These are phyloP conservation scores for Apomyelois bistriatella DNA, from an alignment of 2,888 invertebrate species.

Conservation along the genomic window DNA sequence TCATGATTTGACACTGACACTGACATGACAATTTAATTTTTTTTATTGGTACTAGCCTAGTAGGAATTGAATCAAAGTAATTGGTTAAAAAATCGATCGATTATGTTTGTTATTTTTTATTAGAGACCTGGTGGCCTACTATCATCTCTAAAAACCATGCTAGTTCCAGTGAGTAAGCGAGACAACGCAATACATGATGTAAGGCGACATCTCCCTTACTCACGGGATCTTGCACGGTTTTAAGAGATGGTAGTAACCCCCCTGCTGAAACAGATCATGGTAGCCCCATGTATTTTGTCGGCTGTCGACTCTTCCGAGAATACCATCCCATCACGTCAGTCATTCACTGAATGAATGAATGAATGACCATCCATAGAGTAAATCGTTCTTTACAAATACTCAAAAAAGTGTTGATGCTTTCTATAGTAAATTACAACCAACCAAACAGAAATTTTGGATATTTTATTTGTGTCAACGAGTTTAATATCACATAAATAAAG, in stretches of 20 bases:
- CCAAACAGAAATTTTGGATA: constrained; percentile 74
- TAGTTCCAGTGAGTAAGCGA: too few species aligned
- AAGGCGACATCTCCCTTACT: too few species aligned
- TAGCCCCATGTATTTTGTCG: too few species aligned
- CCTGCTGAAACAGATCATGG: too few species aligned
- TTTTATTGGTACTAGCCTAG: too few species aligned
- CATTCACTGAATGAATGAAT: constrained; percentile 29
- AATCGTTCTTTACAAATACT: constrained; percentile 67
- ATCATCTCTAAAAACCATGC: too few species aligned
- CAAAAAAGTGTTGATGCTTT: constrained; percentile 80
- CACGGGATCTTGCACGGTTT: too few species aligned
- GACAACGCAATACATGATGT: too few species aligned
- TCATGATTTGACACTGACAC: constrained; percentile 13
- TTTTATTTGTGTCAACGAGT: constrained; percentile 66
- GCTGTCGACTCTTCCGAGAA: constrained; percentile 14
- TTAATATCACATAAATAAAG: constrained; percentile 65
- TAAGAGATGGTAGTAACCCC: too few species aligned
- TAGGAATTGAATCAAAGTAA: neutral
- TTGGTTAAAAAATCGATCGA: neutral
- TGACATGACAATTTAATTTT: constrained; percentile 9
- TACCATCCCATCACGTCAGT: constrained; percentile 32
- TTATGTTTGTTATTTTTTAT: too few species aligned
- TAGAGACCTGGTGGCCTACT: too few species aligned
- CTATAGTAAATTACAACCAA: constrained; percentile 77
- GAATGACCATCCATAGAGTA: constrained; percentile 61